phyloP scores from a whole-genome alignment of 2,797 vertebrate species.

The Varecia variegata region DNA sequence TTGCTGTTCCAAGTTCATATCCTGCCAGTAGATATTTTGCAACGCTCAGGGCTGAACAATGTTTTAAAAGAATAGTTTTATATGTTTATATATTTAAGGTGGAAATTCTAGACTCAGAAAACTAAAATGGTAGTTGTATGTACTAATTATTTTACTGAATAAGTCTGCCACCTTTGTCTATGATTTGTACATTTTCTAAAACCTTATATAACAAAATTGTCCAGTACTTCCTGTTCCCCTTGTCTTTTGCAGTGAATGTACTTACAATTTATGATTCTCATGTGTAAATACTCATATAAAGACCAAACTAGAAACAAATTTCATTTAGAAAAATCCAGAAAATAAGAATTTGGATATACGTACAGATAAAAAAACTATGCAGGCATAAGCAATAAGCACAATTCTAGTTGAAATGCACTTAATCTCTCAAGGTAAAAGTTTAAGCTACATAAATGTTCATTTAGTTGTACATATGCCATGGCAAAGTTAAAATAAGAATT shows the following conservation, averaged over 20 bases:
- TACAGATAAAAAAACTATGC: background rate
- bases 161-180: background rate
- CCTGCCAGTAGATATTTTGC: slow-evolving; percentile 63
- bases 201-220: background rate
- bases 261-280: background rate
- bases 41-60: slow-evolving; percentile 38
- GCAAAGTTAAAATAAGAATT: background rate
- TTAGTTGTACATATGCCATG: background rate
- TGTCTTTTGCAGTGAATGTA: slow-evolving; percentile 15
- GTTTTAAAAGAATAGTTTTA: slow-evolving; percentile 53
- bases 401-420: background rate
- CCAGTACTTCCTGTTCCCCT: background rate
- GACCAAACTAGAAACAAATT: slow-evolving; percentile 30
- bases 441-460: slow-evolving; percentile 13
- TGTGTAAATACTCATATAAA: background rate
- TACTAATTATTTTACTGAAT: slow-evolving; percentile 44
- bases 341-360: background rate
- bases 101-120: slow-evolving; percentile 31
- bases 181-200: slow-evolving; percentile 36
- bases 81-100: slow-evolving; percentile 45
- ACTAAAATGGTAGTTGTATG: slow-evolving; percentile 10
- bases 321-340: slow-evolving; percentile 43
- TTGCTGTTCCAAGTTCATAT: slow-evolving; percentile 61
- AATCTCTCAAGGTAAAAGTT: background rate
- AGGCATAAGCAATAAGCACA: background rate